These are phyloP conservation scores for Nestor notabilis DNA, from an alignment of 2,113 vertebrate genomes.

Conservation along the genomic window DNA sequence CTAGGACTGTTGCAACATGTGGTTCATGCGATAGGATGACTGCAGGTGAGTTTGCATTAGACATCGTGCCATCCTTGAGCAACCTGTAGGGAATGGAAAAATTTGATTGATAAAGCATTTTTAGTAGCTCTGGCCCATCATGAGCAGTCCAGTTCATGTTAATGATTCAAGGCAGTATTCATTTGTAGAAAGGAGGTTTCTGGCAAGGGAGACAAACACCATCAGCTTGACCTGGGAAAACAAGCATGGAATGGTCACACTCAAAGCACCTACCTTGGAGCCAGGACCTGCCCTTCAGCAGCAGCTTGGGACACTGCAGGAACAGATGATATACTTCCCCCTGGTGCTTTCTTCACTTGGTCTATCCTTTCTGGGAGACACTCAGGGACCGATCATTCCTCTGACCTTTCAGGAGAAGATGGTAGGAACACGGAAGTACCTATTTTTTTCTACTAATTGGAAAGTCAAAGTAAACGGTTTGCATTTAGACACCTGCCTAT, in stretches of 20 bases:
- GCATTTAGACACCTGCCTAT: not conserved
- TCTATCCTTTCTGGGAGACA: not conserved
- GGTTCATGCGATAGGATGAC: not conserved
- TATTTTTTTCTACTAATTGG: not conserved
- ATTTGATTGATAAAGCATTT: not conserved
- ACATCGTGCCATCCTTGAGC: not conserved
- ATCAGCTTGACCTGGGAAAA: not conserved
- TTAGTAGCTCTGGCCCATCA: not conserved
- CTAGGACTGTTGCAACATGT: not conserved
- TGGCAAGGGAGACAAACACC: not conserved
- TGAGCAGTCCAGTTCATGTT: not conserved
- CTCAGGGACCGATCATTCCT: not conserved
- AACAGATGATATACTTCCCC: not conserved
- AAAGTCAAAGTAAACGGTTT: not conserved
- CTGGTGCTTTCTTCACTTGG: not conserved
- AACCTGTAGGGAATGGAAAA: not conserved
- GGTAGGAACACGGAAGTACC: not conserved
- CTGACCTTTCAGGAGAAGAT: not conserved
- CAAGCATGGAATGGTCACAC: not conserved
- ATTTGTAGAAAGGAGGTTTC: not conserved
- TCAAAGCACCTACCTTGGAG: not conserved
- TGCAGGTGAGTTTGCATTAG: not conserved
- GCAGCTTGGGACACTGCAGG: not conserved
- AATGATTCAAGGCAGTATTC: not conserved
- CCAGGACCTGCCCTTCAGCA: not conserved